Percentiles rank a stretch among this genome's conserved stretches.
These are phyloP conservation scores for Cirrhinus mrigala DNA, from an alignment of 2,797 vertebrate genomes.

Conservation along the genomic window DNA sequence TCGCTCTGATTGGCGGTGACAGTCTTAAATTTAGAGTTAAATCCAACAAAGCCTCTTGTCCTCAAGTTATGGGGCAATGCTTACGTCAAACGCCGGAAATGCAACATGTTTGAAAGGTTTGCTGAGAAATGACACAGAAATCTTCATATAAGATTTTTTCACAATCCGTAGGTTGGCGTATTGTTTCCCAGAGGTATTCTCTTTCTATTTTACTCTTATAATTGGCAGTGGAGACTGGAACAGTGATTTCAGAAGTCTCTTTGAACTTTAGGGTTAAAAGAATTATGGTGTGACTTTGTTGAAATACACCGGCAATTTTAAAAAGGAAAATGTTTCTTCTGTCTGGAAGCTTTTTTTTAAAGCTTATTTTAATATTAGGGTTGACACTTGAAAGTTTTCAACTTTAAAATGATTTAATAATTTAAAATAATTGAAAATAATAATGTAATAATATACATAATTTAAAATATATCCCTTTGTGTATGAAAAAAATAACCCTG, in stretches of 20 bases:
- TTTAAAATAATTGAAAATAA: neutral
- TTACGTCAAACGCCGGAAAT: constrained; percentile 19
- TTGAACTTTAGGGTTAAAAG: constrained; percentile 5
- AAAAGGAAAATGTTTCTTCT: neutral
- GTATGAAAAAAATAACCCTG: neutral
- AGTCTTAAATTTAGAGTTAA: constrained; percentile 54
- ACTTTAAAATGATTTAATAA: neutral
- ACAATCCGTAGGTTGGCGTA: neutral
- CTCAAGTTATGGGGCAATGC: constrained; percentile 24
- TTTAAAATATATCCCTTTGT: neutral
- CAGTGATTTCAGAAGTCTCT: neutral
- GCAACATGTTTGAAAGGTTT: constrained; percentile 8
- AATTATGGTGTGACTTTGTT: neutral
- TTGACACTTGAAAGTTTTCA: neutral
- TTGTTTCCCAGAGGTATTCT: constrained; percentile 26
- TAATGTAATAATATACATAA: no score
- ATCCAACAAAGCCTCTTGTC: constrained; percentile 43
- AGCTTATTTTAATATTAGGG: neutral
- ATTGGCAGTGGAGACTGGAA: constrained; percentile 2
- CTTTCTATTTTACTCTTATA: neutral
- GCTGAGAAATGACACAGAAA: neutral
- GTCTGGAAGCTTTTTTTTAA: neutral
- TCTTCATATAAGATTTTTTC: neutral
- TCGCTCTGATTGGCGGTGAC: constrained; percentile 51
- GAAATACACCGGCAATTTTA: neutral